Evolutionary conservation across 2,888 invertebrate genomes (phyloP).

Genomic region (Spialia ferax): DNA sequence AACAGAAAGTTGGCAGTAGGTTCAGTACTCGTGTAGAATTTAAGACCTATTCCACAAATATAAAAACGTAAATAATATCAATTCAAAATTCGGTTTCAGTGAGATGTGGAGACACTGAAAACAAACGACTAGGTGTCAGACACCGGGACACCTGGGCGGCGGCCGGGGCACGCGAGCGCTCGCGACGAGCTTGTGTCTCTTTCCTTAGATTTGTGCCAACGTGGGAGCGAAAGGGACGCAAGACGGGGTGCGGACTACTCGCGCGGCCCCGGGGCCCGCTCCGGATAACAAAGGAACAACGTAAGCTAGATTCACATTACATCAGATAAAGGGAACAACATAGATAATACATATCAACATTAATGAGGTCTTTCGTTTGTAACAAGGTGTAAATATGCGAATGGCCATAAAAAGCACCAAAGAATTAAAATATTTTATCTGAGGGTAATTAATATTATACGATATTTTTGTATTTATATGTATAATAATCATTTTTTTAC

Average conservation of each 20-base stretch:
- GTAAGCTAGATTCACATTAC: slow-evolving; percentile 52
- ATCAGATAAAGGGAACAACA: slow-evolving; percentile 58
- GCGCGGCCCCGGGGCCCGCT: slow-evolving; percentile 13
- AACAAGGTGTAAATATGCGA: slow-evolving; percentile 79
- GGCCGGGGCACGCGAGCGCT: background rate
- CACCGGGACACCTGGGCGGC: slow-evolving; percentile 42
- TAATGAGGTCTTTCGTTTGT: slow-evolving; percentile 67
- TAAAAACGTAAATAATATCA: slow-evolving; percentile 73
- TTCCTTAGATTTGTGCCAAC: slow-evolving; percentile 29
- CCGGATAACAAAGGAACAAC: slow-evolving; percentile 59
- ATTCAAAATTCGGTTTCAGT: slow-evolving; percentile 71
- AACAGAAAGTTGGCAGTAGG: slow-evolving; percentile 52
- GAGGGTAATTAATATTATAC: slow-evolving; percentile 63
- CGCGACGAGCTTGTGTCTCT: slow-evolving; percentile 15
- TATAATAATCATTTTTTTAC: slow-evolving; percentile 68
- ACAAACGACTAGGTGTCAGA: slow-evolving; percentile 39
- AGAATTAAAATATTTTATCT: slow-evolving; percentile 69
- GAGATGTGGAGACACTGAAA: slow-evolving; percentile 49
- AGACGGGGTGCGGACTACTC: background rate
- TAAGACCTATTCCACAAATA: slow-evolving; percentile 59
- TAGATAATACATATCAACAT: slow-evolving; percentile 41
- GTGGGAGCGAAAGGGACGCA: slow-evolving; percentile 23
- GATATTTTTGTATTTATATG: slow-evolving; percentile 70
- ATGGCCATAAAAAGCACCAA: slow-evolving; percentile 81
- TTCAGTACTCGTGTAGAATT: slow-evolving; percentile 58